Evolutionary conservation across 2,113 vertebrate species (phyloP).

Genomic region (Oreochromis niloticus): DNA sequence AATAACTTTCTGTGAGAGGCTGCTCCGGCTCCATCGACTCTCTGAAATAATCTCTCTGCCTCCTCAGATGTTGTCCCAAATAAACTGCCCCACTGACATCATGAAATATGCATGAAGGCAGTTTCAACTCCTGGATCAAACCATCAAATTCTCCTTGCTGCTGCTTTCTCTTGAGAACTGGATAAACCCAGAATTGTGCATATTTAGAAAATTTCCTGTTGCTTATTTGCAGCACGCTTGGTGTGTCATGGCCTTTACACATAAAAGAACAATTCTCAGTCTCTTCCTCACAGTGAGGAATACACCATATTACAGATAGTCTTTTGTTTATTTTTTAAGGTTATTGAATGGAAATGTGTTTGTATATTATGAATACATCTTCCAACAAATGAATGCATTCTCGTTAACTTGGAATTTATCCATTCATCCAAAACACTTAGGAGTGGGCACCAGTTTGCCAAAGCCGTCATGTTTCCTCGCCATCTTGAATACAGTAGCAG

Average conservation of each 20-base stretch:
- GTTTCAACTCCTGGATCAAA: neutral
- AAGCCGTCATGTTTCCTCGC: neutral
- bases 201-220: neutral
- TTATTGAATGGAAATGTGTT: neutral
- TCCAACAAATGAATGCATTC: neutral
- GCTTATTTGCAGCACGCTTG: neutral
- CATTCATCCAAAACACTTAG: neutral
- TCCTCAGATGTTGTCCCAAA: neutral
- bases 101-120: neutral
- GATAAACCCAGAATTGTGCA: neutral
- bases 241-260: neutral
- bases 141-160: neutral
- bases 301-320: neutral
- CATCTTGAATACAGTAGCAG: neutral
- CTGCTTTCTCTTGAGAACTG: neutral
- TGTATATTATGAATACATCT: neutral
- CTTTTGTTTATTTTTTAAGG: neutral
- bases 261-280: neutral
- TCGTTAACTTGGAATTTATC: neutral
- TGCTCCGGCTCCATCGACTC: neutral
- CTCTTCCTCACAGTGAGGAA: neutral
- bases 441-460: accelerated
- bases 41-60: neutral
- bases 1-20: neutral
- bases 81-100: neutral